Base-by-base conservation (phyloP, 1,140 invertebrate genomes). In the Orius laevigatus region DNA sequence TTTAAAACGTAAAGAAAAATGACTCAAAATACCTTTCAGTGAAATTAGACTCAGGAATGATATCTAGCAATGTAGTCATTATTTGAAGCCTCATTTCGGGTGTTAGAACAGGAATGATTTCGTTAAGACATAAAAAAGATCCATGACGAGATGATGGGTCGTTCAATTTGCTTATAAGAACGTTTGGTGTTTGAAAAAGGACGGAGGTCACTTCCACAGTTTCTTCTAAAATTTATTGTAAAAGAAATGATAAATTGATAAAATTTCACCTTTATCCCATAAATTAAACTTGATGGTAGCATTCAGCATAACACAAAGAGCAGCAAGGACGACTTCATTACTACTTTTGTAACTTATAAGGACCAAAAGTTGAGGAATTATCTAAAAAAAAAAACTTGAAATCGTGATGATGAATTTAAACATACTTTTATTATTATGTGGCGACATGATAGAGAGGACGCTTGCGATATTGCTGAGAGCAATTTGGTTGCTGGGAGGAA, bases 401-500 rank as follows among this genome's bases (percentile, higher is more conserved):
- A 31, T n/a, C 18, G 25, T 15, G 5, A 42, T 16, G 3, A 42
- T 42, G 6, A 19, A 16, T 3, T 19, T 3, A 42, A 16, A 42
- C 40, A 2, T 18, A 45, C 43, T n/a, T 19, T 45, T 32, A 31
- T 45, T 2, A 45, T 8, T 4, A 45, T 31, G 25, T 45, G 32
- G 11, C n/a, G 8, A 33, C 43, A 45, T n/a, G 19, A 45, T 12
- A 45, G n/a, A n/a, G 19, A 31, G 3, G 43, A 45, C 2, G 43
- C 19, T n/a, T 31, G 10, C 5, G 43, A 19, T 8, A 45, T 20
- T 12, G 19, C 43, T 2, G 18, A 15, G 25, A 45, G 43, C 25
- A 45, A 9, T 45, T 45, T 45, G 43, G 25, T 45, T 3, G 43
- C 25, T n/a, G 43, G 43, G 20, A 32, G 25, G 15, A 45, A 45